Conservation (phyloP, 2,113 vertebrate species). For the Okapia johnstoni region DNA sequence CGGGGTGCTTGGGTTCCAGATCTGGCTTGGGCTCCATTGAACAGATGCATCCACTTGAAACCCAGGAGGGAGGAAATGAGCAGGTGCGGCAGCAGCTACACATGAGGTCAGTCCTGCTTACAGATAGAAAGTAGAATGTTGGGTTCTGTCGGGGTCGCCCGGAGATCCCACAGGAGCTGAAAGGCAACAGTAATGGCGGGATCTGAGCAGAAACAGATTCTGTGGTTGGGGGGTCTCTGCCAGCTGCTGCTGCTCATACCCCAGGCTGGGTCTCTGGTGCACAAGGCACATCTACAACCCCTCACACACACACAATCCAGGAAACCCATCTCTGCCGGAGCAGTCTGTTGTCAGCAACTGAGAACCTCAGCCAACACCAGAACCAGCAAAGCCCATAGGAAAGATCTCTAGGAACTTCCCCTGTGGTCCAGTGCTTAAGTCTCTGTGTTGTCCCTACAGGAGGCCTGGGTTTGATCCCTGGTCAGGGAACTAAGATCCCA, state of each 20-base stretch:
- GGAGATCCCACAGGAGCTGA: neutral
- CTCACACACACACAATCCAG: fast-evolving
- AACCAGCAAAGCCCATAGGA: neutral
- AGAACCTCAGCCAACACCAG: neutral
- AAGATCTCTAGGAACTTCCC: neutral
- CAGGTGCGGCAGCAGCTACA: too few relatives aligned
- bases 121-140: fast-evolving
- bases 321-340: neutral
- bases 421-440: neutral
- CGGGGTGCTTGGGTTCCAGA: fast-evolving
- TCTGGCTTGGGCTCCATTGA: neutral
- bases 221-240: too few relatives aligned
- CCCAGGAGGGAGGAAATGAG: too few relatives aligned
- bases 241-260: too few relatives aligned
- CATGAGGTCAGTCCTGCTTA: neutral
- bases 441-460: neutral
- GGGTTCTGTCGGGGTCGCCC: too few relatives aligned
- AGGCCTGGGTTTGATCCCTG: neutral
- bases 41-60: neutral
- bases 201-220: neutral
- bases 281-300: too few relatives aligned
- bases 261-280: neutral
- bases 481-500: neutral
- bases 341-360: neutral
- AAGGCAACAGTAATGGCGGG: fast-evolving